These are phyloP conservation scores for Rhinophrynus dorsalis DNA, from an alignment of 2,797 vertebrate genomes.

Conservation along the genomic window DNA sequence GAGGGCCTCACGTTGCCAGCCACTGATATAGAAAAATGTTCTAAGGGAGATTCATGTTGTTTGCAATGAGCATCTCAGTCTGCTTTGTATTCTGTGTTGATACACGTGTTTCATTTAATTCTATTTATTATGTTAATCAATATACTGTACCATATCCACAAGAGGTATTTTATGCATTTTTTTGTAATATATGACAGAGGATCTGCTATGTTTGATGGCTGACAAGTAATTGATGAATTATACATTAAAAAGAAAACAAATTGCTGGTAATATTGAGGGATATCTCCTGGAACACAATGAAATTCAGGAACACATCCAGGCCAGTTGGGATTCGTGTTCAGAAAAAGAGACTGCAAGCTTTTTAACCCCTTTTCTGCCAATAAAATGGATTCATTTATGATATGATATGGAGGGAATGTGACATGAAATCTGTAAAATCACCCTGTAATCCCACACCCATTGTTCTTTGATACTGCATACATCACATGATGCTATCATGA, in stretches of 20 bases:
- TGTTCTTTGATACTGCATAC: too few species aligned
- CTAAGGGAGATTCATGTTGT: slow-evolving; percentile 23
- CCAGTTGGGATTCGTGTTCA: slow-evolving; percentile 4
- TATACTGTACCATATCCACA: slow-evolving; percentile 31
- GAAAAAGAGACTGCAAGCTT: background rate
- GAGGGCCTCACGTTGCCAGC: too few species aligned
- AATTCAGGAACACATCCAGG: background rate
- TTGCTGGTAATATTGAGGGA: slow-evolving; percentile 45
- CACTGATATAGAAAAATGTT: too few species aligned
- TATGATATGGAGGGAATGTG: too few species aligned
- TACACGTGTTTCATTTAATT: slow-evolving; percentile 27
- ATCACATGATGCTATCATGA: too few species aligned
- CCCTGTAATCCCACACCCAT: too few species aligned
- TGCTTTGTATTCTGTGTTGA: slow-evolving; percentile 36
- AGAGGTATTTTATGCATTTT: slow-evolving; percentile 43
- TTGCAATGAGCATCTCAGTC: slow-evolving; percentile 16
- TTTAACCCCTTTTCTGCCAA: background rate
- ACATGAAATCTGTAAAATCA: too few species aligned
- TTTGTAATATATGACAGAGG: slow-evolving; percentile 35
- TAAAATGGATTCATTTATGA: too few species aligned
- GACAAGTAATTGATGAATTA: slow-evolving; percentile 51
- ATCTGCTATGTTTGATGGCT: slow-evolving; percentile 24
- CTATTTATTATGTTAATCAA: slow-evolving; percentile 47
- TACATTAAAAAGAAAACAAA: slow-evolving; percentile 48
- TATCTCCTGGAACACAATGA: slow-evolving; percentile 31